Conservation (phyloP, 2,113 vertebrate genomes). For the Tricholaema leucomelas region DNA sequence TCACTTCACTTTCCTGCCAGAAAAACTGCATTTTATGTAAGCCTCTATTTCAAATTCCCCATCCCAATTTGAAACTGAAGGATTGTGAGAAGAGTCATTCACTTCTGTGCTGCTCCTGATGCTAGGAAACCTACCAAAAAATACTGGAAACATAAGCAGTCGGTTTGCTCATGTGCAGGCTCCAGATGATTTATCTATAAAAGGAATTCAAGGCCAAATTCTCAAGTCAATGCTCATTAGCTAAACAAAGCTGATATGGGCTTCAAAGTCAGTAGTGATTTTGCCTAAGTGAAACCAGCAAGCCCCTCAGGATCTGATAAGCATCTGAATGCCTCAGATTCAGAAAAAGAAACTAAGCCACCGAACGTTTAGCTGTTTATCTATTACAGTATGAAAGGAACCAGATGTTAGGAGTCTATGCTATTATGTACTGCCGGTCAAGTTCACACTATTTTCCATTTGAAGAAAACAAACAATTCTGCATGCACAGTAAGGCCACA, state of each 20-base stretch:
- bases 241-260: conserved; percentile 32
- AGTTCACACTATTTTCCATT: conserved; percentile 16
- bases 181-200: conserved; percentile 57
- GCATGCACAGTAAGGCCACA: conserved; percentile 44
- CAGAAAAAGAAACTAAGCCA: conserved; percentile 39
- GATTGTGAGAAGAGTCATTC: conserved; percentile 23
- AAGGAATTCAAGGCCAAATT: conserved; percentile 54
- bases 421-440: background rate
- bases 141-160: conserved; percentile 32
- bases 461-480: conserved; percentile 53
- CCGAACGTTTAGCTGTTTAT: conserved; percentile 49
- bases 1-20: background rate
- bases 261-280: conserved; percentile 59
- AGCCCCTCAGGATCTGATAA: conserved; percentile 40
- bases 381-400: conserved; percentile 35
- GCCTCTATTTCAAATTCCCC: background rate
- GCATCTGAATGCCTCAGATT: conserved; percentile 21
- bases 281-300: conserved; percentile 60
- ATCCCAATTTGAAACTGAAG: background rate
- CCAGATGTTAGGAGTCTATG: conserved; percentile 9
- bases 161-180: background rate
- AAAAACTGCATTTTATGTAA: background rate
- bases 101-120: background rate
- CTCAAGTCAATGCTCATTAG: conserved; percentile 54
- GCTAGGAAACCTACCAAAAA: background rate